phyloP scores from a whole-genome alignment of 2,113 vertebrate species.

The Lagenorhynchus albirostris region DNA sequence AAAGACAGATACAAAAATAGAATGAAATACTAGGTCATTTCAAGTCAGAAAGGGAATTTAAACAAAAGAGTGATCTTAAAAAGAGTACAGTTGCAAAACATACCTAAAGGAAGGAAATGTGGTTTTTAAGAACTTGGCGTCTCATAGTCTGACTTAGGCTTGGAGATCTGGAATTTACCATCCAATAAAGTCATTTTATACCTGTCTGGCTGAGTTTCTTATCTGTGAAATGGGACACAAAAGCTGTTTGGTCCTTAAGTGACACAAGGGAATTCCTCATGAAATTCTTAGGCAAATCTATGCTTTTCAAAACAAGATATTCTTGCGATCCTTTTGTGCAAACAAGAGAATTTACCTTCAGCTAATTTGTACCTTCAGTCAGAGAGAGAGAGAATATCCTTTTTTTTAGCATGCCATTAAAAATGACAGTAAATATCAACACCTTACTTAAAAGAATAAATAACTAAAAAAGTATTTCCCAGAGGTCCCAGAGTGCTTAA shows the following conservation, averaged over 20 bases:
- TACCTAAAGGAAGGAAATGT: not conserved
- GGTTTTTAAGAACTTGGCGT: not conserved
- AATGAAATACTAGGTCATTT: not conserved
- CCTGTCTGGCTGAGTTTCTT: not conserved
- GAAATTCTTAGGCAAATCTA: not conserved
- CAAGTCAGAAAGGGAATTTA: not conserved
- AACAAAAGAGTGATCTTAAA: not conserved
- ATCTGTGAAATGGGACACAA: not conserved
- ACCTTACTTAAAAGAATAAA: not conserved
- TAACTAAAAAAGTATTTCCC: not conserved
- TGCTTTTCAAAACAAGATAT: not conserved
- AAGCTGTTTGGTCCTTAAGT: not conserved
- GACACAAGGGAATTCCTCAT: not conserved
- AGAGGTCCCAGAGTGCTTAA: not conserved
- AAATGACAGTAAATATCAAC: slow-evolving; percentile 19
- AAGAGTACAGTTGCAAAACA: not conserved
- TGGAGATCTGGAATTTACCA: not conserved
- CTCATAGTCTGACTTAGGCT: not conserved
- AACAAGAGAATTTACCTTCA: not conserved
- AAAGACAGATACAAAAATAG: not conserved
- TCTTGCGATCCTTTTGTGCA: not conserved
- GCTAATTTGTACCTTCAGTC: not conserved
- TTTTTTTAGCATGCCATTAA: not conserved
- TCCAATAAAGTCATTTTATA: not conserved
- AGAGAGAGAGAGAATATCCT: not conserved